A percentile compares a stretch with the other conserved stretches of the same genome.
Conservation (phyloP, 1,140 invertebrate species). For the Cydia fagiglandana region DNA sequence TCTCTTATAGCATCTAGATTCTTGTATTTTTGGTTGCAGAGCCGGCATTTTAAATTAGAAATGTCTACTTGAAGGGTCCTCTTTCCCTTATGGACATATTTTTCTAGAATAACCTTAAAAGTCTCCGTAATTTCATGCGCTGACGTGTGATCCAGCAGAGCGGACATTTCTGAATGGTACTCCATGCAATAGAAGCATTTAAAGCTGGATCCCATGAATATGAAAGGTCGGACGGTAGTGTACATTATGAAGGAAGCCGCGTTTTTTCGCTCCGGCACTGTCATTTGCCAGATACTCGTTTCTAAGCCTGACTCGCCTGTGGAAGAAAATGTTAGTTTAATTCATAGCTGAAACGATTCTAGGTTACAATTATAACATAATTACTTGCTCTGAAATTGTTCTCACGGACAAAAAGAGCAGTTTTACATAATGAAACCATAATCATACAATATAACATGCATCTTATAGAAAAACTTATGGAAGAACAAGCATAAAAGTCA, state of each 20-base stretch:
- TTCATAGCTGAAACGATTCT: background rate
- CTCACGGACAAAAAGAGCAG: background rate
- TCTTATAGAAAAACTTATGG: too few relatives aligned
- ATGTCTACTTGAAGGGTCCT: conserved; percentile 56
- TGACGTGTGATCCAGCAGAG: conserved; percentile 48
- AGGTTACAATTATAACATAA: too few relatives aligned
- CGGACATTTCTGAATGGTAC: conserved; percentile 45
- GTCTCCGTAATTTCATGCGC: conserved; percentile 39
- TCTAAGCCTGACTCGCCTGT: conserved; percentile 35
- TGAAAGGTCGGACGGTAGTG: conserved; percentile 54
- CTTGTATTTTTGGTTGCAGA: conserved; percentile 41
- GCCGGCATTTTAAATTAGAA: conserved; percentile 55
- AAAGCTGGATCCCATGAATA: conserved; percentile 54
- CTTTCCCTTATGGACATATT: conserved; percentile 55
- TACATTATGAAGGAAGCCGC: conserved; percentile 48
- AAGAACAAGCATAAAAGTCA: too few relatives aligned
- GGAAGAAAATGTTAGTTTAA: conserved; percentile 38
- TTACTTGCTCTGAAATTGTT: background rate
- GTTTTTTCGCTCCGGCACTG: conserved; percentile 50
- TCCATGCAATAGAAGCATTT: conserved; percentile 60
- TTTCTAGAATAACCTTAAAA: conserved; percentile 43
- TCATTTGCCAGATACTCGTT: conserved; percentile 41
- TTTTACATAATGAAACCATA: background rate
- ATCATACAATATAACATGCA: too few relatives aligned
- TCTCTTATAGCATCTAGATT: conserved; percentile 46